These are phyloP conservation scores for Microctonus hyperodae DNA, from an alignment of 2,888 invertebrate species.

Conservation along the genomic window DNA sequence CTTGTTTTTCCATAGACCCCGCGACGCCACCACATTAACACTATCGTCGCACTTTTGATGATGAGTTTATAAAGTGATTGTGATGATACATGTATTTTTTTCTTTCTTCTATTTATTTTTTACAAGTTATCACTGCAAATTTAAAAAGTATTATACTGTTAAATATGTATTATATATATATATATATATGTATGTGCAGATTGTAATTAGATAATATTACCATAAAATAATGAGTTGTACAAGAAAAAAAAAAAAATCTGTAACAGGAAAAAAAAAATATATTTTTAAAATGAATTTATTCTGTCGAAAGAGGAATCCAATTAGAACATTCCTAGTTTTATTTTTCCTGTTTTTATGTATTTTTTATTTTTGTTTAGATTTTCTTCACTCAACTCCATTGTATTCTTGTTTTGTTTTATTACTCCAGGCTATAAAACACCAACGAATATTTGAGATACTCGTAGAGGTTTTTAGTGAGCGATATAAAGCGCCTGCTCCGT, in stretches of 20 bases:
- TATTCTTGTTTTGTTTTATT: neutral
- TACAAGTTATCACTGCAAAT: neutral
- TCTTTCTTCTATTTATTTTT: constrained; percentile 19
- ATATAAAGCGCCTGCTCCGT: constrained; percentile 32
- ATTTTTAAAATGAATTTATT: neutral
- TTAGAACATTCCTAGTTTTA: neutral
- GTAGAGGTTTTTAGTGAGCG: constrained; percentile 37
- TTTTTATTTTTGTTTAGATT: neutral
- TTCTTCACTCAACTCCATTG: neutral
- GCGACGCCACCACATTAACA: constrained; percentile 46
- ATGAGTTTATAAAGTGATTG: neutral
- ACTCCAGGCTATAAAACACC: constrained; percentile 35
- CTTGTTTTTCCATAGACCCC: constrained; percentile 40
- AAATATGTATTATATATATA: neutral
- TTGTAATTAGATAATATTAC: neutral
- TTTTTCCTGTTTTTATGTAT: neutral
- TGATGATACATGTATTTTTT: neutral
- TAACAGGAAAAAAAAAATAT: neutral
- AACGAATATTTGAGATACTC: constrained; percentile 39
- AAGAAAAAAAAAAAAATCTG: neutral
- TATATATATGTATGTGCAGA: neutral
- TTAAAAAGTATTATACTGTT: neutral
- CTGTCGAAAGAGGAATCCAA: neutral
- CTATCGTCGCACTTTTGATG: constrained; percentile 17
- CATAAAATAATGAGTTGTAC: neutral